Evolutionary conservation across 2,113 vertebrate species (phyloP), one percentile per base, ranked within the genome.

Genomic region (Merops nubicus): DNA sequence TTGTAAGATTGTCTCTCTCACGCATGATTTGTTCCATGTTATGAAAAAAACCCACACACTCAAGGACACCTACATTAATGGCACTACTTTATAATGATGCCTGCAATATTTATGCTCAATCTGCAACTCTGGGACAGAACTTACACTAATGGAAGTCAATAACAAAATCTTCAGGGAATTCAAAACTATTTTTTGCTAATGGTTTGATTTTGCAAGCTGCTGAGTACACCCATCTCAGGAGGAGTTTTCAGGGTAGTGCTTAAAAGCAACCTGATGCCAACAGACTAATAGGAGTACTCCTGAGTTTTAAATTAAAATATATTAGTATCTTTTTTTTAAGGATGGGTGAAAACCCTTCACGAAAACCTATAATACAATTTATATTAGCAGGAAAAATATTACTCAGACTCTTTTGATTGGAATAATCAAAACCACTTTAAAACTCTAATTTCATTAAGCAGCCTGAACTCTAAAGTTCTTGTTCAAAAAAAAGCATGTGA

Each of bases 111-210:
- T 93, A 94, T 88, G 72, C 60, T 88, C 85, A 59, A 70, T 88
- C 72, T 93, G 92, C 75, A 93, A 56, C 92, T 77, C 75, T 91
- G 88, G 88, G 83, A 70, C 92, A 68, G 60, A 89, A 84, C 11
- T 77, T 65, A 53, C 34, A 36, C 86, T 94, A 93, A 92, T 96
- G 91, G 93, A 93, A 96, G 96, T 92, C 93, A 94, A 54, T 93
- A 94, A 87, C 40, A 72, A 91, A 95, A 77, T 81, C 96, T 85
- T 87, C 12, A 73, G 92, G 92, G 96, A 96, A 40, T 96, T 94
- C 76, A 53, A 75, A 94, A 93, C 79, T 95, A 75, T 87, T 89
- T 94, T 94, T 96, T 94, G 76, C 93, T 95, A 94, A 96, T 90
- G 95, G 88, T 81, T 89, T 95, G 85, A 83, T 95, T 94, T 79